These are phyloP conservation scores for Lamellibrachia columna DNA, from an alignment of 2,888 invertebrate genomes.

Conservation along the genomic window DNA sequence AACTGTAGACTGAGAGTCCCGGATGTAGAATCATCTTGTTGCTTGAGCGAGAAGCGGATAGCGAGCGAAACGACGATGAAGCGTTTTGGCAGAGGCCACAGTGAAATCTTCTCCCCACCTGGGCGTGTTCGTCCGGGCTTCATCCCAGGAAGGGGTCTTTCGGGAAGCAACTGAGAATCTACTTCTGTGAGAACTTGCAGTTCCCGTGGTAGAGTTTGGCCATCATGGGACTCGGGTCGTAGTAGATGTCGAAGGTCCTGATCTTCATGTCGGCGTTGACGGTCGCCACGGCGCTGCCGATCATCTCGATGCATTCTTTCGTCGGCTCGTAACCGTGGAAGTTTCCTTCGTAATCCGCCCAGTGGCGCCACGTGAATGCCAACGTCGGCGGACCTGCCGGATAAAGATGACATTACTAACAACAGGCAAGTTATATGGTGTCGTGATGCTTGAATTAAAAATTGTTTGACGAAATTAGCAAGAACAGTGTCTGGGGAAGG, in stretches of 20 bases:
- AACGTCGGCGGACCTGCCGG: constrained; percentile 52
- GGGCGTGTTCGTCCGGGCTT: no score
- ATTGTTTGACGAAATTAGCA: no score
- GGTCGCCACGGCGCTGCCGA: constrained; percentile 41
- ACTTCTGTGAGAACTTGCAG: constrained; percentile 20
- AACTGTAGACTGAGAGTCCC: neutral
- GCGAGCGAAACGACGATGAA: neutral
- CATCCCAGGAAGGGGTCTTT: no score
- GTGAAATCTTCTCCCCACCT: neutral
- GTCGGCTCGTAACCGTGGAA: constrained; percentile 40
- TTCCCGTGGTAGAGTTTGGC: constrained; percentile 32
- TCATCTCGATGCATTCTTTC: constrained; percentile 44
- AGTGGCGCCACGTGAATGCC: constrained; percentile 58
- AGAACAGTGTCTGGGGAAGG: no score
- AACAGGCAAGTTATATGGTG: neutral
- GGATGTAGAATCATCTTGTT: neutral
- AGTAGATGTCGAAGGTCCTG: constrained; percentile 43
- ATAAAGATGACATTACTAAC: neutral
- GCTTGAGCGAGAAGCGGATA: neutral
- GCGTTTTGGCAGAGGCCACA: neutral
- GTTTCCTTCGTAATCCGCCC: constrained; percentile 50
- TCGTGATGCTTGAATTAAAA: neutral
- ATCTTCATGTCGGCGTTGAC: constrained; percentile 44
- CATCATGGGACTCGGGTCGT: constrained; percentile 43
- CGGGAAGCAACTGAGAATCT: neutral